These are phyloP conservation scores for Pelodiscus sinensis DNA, from an alignment of 2,113 vertebrate species.

Conservation along the genomic window DNA sequence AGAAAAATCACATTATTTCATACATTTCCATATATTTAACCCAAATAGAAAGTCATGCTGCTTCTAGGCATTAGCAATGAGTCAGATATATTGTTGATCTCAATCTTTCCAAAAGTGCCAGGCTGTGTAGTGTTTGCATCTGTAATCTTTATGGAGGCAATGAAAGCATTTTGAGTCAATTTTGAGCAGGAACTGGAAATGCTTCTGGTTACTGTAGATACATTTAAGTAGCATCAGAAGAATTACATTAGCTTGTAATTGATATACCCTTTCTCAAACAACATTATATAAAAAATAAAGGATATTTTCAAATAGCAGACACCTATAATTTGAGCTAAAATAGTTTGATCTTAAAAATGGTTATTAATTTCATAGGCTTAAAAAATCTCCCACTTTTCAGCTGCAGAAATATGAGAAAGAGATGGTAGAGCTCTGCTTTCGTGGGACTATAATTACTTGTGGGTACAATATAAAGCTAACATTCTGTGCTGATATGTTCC, in stretches of 20 bases:
- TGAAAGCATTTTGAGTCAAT: slow-evolving; percentile 24
- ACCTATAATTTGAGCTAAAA: not conserved
- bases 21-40: not conserved
- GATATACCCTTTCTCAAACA: not conserved
- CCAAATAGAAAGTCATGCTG: not conserved
- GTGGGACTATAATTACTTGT: not conserved
- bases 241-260: slow-evolving; percentile 32
- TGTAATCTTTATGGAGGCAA: slow-evolving; percentile 54
- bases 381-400: not conserved
- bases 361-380: not conserved
- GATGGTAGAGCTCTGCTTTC: not conserved
- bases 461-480: slow-evolving; percentile 8
- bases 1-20: not conserved
- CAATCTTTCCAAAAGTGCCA: not conserved
- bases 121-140: slow-evolving; percentile 8
- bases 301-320: not conserved
- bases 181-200: slow-evolving; percentile 30
- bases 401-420: not conserved
- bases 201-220: slow-evolving; percentile 20
- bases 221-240: slow-evolving; percentile 51
- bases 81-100: not conserved
- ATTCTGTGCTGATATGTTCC: not conserved
- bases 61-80: not conserved
- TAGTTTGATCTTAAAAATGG: slow-evolving; percentile 21
- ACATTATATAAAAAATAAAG: not conserved